A percentile compares a stretch with the other conserved stretches of the same genome.
Conservation (phyloP, 1,140 invertebrate species). For the Limonius californicus region DNA sequence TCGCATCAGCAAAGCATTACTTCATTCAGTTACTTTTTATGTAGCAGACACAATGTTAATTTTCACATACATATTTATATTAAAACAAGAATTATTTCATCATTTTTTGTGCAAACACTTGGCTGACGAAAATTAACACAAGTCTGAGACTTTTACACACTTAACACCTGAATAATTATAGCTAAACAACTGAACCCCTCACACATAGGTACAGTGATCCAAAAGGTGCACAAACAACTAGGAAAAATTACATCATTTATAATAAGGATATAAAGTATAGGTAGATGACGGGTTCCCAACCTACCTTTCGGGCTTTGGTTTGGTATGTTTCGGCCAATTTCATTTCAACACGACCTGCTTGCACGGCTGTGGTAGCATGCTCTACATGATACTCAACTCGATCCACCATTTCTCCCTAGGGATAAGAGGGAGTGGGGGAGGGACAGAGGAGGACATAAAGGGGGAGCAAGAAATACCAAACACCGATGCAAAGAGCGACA, state of each 20-base stretch:
- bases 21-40: too few relatives aligned
- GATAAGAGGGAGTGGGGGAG: constrained; percentile 21
- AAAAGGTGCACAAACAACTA: too few relatives aligned
- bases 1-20: too few relatives aligned
- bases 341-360: constrained; percentile 72
- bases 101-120: too few relatives aligned
- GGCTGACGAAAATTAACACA: too few relatives aligned
- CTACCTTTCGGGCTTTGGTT: constrained; percentile 86
- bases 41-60: too few relatives aligned
- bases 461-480: constrained; percentile 30
- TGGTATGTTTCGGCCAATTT: constrained; percentile 77
- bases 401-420: constrained; percentile 87
- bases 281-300: constrained; percentile 12
- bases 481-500: constrained; percentile 22
- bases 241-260: neutral
- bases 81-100: too few relatives aligned
- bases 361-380: constrained; percentile 57
- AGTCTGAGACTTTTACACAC: too few relatives aligned
- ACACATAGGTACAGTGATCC: too few relatives aligned
- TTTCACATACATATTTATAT: too few relatives aligned
- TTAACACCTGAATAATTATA: too few relatives aligned
- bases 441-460: constrained; percentile 22
- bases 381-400: constrained; percentile 86
- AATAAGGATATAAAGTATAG: neutral
- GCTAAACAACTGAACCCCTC: too few relatives aligned